Percentiles rank a stretch among this genome's conserved stretches.
These are phyloP conservation scores for Cantharis rustica DNA, from an alignment of 2,888 invertebrate species.

Conservation along the genomic window DNA sequence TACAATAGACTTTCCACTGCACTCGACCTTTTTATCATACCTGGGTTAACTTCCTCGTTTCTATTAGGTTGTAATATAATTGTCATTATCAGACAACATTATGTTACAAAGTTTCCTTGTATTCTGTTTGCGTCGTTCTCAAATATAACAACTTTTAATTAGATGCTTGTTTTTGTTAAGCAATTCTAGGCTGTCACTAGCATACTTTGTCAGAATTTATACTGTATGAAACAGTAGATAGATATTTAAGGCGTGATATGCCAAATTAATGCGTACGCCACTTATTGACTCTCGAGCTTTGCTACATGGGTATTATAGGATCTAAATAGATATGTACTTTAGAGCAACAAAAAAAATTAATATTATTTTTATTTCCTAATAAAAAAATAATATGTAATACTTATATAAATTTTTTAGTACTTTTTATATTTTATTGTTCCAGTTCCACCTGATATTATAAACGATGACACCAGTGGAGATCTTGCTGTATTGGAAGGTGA, in stretches of 20 bases:
- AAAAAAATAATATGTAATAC: too few species aligned
- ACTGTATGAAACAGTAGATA: constrained; percentile 3
- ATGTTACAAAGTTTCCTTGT: constrained; percentile 15
- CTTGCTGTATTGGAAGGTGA: constrained; percentile 74
- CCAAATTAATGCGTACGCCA: not conserved
- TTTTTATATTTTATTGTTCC: constrained; percentile 36
- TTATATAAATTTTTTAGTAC: not conserved
- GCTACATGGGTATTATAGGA: not conserved
- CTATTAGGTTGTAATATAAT: constrained; percentile 20
- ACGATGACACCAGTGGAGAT: constrained; percentile 77
- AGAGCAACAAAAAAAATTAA: too few species aligned
- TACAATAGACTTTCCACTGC: constrained; percentile 7
- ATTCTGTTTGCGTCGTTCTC: constrained; percentile 17
- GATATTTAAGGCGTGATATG: constrained; percentile 1
- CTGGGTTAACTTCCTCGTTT: constrained; percentile 14
- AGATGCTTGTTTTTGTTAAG: constrained; percentile 23
- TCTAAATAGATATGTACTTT: too few species aligned
- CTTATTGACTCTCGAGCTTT: not conserved
- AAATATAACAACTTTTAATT: constrained; percentile 23
- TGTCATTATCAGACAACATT: constrained; percentile 21
- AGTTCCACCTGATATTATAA: constrained; percentile 82
- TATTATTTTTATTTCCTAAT: too few species aligned
- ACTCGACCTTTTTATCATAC: constrained; percentile 4
- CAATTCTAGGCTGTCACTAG: constrained; percentile 18
- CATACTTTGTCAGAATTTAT: constrained; percentile 16